A percentile compares a stretch with the other conserved stretches of the same genome.
phyloP scores from a whole-genome alignment of 2,113 vertebrate genomes.

The Mustela lutreola region DNA sequence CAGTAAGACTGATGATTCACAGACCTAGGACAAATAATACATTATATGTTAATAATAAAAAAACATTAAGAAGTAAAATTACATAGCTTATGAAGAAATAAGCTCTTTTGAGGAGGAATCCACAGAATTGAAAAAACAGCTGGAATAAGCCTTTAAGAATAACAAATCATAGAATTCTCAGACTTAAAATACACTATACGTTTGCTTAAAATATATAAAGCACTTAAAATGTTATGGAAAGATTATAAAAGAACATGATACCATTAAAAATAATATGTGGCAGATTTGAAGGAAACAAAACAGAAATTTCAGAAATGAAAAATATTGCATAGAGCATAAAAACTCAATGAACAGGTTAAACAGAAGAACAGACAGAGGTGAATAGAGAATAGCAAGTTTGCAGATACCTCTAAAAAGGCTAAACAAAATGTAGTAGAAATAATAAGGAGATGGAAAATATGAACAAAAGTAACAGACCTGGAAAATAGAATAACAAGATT shows the following conservation, averaged over 20 bases:
- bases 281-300: neutral
- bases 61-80: neutral
- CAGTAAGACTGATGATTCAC: too few relatives aligned
- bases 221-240: neutral
- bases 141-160: neutral
- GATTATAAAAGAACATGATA: neutral
- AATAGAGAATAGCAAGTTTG: neutral
- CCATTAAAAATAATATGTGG: neutral
- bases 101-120: neutral
- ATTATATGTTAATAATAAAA: too few relatives aligned
- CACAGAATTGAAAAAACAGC: neutral
- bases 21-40: too few relatives aligned
- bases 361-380: neutral
- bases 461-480: neutral
- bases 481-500: neutral
- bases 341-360: neutral
- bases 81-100: neutral
- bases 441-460: neutral
- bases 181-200: neutral
- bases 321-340: neutral
- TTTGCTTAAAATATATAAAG: neutral
- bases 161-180: neutral
- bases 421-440: neutral
- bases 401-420: neutral
- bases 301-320: neutral